Conservation (phyloP, 2,113 vertebrate species). For the Todiramphus chloris region DNA sequence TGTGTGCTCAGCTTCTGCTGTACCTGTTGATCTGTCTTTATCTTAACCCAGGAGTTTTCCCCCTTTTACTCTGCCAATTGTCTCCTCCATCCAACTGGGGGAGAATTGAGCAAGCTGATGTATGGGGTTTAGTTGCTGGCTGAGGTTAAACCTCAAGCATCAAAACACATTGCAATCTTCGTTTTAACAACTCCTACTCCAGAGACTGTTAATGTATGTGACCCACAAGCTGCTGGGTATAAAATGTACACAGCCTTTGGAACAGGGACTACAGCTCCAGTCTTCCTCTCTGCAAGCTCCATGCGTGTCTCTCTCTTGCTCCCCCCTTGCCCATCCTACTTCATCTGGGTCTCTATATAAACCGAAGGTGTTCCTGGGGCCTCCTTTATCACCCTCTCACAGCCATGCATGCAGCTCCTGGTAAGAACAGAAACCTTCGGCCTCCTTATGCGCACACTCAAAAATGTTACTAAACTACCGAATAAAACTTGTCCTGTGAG, state of each 20-base stretch:
- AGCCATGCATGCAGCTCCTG: neutral
- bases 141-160: neutral
- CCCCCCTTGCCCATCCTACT: no score
- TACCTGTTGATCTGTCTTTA: neutral
- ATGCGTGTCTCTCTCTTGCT: accelerated
- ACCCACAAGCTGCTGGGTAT: no score
- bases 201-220: neutral
- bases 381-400: neutral
- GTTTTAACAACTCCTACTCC: neutral
- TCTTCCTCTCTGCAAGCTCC: neutral
- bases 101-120: accelerated
- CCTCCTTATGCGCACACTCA: neutral
- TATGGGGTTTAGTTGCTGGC: no score
- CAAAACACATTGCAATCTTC: neutral
- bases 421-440: neutral
- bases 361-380: neutral
- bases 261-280: neutral
- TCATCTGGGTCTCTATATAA: neutral
- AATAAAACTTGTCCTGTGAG: neutral
- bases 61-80: no score
- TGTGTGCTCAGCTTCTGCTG: neutral
- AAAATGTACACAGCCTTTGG: neutral
- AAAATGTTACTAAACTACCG: neutral
- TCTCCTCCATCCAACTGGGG: no score
- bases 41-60: neutral